A percentile compares a stretch with the other conserved stretches of the same genome.
Conservation (phyloP, 2,888 invertebrate genomes). For the Agrenia bidenticulata region DNA sequence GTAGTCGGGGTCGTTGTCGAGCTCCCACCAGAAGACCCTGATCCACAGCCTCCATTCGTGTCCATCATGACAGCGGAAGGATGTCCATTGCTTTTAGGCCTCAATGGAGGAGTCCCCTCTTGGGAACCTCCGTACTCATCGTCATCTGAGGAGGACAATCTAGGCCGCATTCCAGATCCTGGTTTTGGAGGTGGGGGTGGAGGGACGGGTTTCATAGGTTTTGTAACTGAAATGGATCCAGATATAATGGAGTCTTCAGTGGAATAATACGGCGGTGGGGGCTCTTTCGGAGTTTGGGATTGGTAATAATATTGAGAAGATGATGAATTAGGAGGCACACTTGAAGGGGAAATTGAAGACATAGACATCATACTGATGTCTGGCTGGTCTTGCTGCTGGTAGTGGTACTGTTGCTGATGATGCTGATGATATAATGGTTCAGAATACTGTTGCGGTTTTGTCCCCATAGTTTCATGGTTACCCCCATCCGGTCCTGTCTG, state of each 20-base stretch:
- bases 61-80: not conserved
- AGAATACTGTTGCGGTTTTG: not conserved
- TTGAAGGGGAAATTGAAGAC: not conserved
- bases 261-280: constrained; percentile 28
- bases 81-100: constrained; percentile 32
- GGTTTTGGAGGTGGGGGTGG: constrained; percentile 52
- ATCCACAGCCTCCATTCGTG: constrained; percentile 23
- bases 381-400: constrained; percentile 20
- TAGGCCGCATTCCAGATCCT: constrained; percentile 33
- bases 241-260: no score
- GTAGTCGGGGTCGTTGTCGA: constrained; percentile 50
- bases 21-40: constrained; percentile 43
- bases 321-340: constrained; percentile 7
- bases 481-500: not conserved
- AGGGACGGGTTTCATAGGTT: constrained; percentile 36
- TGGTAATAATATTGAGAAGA: constrained; percentile 1
- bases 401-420: constrained; percentile 14
- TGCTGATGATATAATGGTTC: not conserved
- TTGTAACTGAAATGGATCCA: not conserved
- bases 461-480: not conserved
- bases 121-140: constrained; percentile 29
- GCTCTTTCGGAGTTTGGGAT: constrained; percentile 1
- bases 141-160: constrained; percentile 41
- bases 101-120: constrained; percentile 23
- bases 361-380: constrained; percentile 18